These are phyloP conservation scores for Dasysyrphus tricinctus DNA, from an alignment of 2,888 invertebrate genomes.

Conservation along the genomic window DNA sequence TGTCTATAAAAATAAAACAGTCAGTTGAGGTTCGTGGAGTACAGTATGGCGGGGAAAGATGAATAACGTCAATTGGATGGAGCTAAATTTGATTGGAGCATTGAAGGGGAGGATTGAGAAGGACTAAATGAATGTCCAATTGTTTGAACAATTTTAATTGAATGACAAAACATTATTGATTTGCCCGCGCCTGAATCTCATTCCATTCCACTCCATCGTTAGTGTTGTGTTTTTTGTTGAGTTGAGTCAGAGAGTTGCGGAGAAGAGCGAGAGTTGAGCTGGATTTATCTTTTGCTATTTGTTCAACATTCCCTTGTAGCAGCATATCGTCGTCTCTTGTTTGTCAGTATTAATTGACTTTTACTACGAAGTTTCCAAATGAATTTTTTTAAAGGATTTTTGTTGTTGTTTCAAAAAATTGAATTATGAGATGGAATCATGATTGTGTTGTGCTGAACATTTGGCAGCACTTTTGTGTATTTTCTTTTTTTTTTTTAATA, in stretches of 20 bases:
- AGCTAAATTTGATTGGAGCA: neutral
- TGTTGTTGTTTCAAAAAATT: constrained; percentile 1
- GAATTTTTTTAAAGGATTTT: constrained; percentile 34
- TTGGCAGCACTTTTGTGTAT: constrained; percentile 24
- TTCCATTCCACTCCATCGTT: neutral
- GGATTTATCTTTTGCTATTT: constrained; percentile 34
- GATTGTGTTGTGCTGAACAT: constrained; percentile 39
- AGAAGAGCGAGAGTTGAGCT: constrained; percentile 1
- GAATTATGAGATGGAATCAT: neutral
- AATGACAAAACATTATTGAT: constrained; percentile 72
- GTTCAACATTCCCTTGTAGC: constrained; percentile 26
- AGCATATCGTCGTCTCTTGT: neutral
- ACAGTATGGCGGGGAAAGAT: neutral
- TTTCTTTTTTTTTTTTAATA: constrained; percentile 33
- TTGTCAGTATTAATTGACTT: constrained; percentile 58
- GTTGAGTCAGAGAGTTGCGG: neutral
- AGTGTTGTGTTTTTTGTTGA: neutral
- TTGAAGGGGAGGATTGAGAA: neutral
- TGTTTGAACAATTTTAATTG: constrained; percentile 75
- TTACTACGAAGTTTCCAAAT: constrained; percentile 45
- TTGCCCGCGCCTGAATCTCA: constrained; percentile 20
- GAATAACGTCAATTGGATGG: neutral
- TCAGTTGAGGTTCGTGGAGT: too few species aligned
- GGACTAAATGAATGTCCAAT: constrained; percentile 62
- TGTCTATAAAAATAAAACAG: constrained; percentile 31